Conservation (phyloP, 2,888 invertebrate species). For the Drosophila meridiana region DNA sequence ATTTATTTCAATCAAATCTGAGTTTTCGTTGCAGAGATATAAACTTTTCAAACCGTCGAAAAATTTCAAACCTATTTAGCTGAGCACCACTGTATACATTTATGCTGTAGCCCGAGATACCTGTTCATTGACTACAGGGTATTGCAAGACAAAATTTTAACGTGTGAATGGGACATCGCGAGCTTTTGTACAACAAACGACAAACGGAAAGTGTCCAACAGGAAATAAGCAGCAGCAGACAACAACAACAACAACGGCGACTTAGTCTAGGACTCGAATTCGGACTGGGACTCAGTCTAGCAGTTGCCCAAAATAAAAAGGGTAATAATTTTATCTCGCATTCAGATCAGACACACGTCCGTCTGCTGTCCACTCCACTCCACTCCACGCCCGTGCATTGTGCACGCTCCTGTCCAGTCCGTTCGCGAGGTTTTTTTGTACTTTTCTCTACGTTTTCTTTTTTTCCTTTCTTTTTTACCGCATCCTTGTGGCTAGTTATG, state of each 20-base stretch:
- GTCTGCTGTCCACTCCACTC: constrained; percentile 36
- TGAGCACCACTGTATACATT: neutral
- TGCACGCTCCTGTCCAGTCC: constrained; percentile 20
- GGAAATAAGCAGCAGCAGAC: constrained; percentile 78
- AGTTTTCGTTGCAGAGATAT: no score
- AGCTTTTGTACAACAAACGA: constrained; percentile 77
- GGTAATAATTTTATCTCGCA: constrained; percentile 84
- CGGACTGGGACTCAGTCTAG: constrained; percentile 36
- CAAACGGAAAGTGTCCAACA: constrained; percentile 84
- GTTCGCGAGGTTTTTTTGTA: constrained; percentile 16
- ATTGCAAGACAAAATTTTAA: constrained; percentile 8
- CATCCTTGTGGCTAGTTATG: constrained; percentile 63
- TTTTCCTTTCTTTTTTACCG: constrained; percentile 30
- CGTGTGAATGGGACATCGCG: constrained; percentile 17
- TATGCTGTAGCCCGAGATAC: neutral
- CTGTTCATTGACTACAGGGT: neutral
- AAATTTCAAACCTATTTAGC: no score
- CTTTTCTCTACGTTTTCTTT: constrained; percentile 3
- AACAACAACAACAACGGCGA: constrained; percentile 32
- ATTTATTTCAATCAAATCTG: no score
- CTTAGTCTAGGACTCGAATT: constrained; percentile 43
- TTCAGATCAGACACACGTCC: constrained; percentile 84
- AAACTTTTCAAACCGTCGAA: no score
- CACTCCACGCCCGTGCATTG: constrained; percentile 13
- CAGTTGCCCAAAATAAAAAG: constrained; percentile 74